Percentiles rank a stretch among this genome's conserved stretches.
phyloP scores from a whole-genome alignment of 1,140 invertebrate genomes.

The Solenopsis fugax region DNA sequence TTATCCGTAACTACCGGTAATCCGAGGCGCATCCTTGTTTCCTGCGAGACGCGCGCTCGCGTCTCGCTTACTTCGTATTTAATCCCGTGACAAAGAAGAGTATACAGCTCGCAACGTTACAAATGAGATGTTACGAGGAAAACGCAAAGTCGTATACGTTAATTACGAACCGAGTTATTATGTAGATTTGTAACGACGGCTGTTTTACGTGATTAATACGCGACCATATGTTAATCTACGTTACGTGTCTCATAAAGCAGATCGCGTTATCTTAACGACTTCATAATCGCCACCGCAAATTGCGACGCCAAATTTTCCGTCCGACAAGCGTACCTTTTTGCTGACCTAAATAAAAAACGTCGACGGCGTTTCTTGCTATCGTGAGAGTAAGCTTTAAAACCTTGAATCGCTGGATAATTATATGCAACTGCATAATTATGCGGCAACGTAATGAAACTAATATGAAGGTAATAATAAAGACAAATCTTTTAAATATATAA shows the following conservation, averaged over 20 bases:
- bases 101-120: not conserved
- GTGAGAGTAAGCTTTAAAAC: not conserved
- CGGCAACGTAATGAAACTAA: not conserved
- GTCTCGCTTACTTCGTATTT: not conserved
- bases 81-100: not conserved
- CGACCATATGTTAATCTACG: not conserved
- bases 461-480: not conserved
- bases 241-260: not conserved
- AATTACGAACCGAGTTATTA: not conserved
- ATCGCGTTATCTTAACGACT: not conserved
- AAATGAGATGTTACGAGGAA: not conserved
- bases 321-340: not conserved
- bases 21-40: not conserved
- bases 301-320: not conserved
- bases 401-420: not conserved
- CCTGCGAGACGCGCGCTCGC: not conserved
- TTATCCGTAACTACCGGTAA: conserved; percentile 19
- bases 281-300: not conserved
- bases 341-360: not conserved
- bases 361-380: not conserved
- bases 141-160: conserved; percentile 4
- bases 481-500: not conserved
- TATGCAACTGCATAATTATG: not conserved
- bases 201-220: conserved; percentile 40
- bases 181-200: not conserved